These are phyloP conservation scores for Heliconius nattereri DNA, from an alignment of 1,140 invertebrate genomes.

Conservation along the genomic window DNA sequence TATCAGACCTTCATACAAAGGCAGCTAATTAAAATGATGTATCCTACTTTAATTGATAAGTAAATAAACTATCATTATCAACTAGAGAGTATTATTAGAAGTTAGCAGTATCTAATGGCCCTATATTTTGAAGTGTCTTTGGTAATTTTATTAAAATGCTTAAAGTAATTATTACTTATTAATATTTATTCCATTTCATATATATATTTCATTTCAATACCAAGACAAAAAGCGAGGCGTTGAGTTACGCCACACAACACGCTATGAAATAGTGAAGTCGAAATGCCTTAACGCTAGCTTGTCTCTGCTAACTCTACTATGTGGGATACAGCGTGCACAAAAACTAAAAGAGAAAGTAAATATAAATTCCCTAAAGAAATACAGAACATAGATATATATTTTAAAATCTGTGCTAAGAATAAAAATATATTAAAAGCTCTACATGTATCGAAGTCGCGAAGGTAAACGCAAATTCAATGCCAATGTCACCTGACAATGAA, in stretches of 20 bases:
- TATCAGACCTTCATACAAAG: constrained; percentile 42
- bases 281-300: too few species aligned
- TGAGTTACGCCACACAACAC: too few species aligned
- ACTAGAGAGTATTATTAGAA: background rate
- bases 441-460: background rate
- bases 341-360: too few species aligned
- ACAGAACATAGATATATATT: background rate
- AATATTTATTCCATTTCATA: too few species aligned
- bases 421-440: background rate
- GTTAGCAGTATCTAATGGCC: background rate
- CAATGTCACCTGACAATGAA: constrained; percentile 59
- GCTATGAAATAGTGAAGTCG: too few species aligned
- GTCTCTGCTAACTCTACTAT: too few species aligned
- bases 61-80: background rate
- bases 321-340: too few species aligned
- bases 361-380: background rate
- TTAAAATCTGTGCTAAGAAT: background rate
- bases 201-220: too few species aligned
- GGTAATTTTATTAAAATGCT: too few species aligned
- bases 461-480: constrained; percentile 46
- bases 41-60: constrained; percentile 32
- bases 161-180: too few species aligned
- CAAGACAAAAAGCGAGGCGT: too few species aligned
- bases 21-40: constrained; percentile 34
- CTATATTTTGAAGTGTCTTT: too few species aligned